phyloP scores from a whole-genome alignment of 2,888 invertebrate species.

The Macaria liturata region DNA sequence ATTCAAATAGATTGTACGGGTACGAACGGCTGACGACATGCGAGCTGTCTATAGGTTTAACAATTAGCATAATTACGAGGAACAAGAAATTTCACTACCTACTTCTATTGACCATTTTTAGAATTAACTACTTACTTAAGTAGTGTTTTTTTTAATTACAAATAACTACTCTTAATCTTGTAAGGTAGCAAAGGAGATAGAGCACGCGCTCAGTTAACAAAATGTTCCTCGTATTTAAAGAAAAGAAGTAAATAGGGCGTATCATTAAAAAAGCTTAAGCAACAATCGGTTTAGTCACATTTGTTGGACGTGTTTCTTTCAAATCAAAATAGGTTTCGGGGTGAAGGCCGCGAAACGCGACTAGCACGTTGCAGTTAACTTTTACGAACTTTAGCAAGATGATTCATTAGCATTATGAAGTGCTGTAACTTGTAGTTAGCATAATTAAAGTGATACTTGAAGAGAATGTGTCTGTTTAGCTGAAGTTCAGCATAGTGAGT shows the following conservation, averaged over 20 bases:
- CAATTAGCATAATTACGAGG: constrained; percentile 28
- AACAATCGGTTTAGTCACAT: constrained; percentile 55
- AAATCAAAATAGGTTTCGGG: constrained; percentile 65
- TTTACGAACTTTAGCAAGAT: constrained; percentile 31
- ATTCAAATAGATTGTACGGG: constrained; percentile 45
- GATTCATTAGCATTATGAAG: constrained; percentile 25
- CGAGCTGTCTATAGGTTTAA: constrained; percentile 30
- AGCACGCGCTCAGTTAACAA: constrained; percentile 39
- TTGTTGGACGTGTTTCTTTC: constrained; percentile 58
- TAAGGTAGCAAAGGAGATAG: constrained; percentile 36
- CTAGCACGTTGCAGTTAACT: constrained; percentile 40
- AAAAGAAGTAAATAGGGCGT: constrained; percentile 38
- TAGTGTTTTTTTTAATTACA: background rate
- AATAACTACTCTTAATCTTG: background rate
- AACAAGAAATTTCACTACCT: constrained; percentile 9
- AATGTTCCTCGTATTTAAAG: constrained; percentile 27
- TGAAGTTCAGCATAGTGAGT: constrained; percentile 71
- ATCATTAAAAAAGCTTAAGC: constrained; percentile 51
- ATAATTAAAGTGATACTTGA: constrained; percentile 1
- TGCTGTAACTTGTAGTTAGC: no score
- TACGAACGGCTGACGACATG: constrained; percentile 31
- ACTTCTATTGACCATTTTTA: constrained; percentile 2
- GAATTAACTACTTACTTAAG: background rate
- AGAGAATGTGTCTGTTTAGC: constrained; percentile 39
- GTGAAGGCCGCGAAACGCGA: constrained; percentile 55